Evolutionary conservation across 2,888 invertebrate genomes (phyloP).

Genomic region (Ennomos fuscantarius): DNA sequence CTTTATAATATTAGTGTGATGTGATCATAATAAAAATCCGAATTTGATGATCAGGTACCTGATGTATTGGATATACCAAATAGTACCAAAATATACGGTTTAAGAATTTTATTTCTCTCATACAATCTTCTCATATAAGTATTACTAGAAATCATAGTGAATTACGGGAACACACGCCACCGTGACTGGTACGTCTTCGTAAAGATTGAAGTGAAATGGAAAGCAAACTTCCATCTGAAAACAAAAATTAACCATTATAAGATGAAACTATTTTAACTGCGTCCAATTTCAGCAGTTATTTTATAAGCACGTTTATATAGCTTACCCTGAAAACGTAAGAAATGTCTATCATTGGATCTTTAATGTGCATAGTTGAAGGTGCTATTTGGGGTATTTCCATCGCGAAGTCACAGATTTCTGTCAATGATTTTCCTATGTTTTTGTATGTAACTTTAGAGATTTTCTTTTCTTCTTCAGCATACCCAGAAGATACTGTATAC

Average conservation of each 20-base stretch:
- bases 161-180: conserved; percentile 63
- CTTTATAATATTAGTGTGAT: too few relatives aligned
- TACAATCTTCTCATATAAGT: too few relatives aligned
- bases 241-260: conserved; percentile 8
- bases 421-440: conserved; percentile 51
- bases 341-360: conserved; percentile 64
- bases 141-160: conserved; percentile 50
- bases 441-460: conserved; percentile 54
- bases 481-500: conserved; percentile 64
- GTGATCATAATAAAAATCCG: too few relatives aligned
- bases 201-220: conserved; percentile 55
- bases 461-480: conserved; percentile 60
- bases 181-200: conserved; percentile 59
- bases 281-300: too few relatives aligned
- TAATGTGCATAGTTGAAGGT: conserved; percentile 64
- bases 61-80: too few relatives aligned
- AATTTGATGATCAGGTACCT: too few relatives aligned
- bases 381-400: conserved; percentile 66
- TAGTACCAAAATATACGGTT: too few relatives aligned
- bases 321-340: conserved; percentile 68
- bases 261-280: too few relatives aligned
- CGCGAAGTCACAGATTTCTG: conserved; percentile 57
- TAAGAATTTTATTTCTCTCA: too few relatives aligned
- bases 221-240: conserved; percentile 62
- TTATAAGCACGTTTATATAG: too few relatives aligned